Conservation (phyloP, 2,888 invertebrate species). For the Coenonympha glycerion region DNA sequence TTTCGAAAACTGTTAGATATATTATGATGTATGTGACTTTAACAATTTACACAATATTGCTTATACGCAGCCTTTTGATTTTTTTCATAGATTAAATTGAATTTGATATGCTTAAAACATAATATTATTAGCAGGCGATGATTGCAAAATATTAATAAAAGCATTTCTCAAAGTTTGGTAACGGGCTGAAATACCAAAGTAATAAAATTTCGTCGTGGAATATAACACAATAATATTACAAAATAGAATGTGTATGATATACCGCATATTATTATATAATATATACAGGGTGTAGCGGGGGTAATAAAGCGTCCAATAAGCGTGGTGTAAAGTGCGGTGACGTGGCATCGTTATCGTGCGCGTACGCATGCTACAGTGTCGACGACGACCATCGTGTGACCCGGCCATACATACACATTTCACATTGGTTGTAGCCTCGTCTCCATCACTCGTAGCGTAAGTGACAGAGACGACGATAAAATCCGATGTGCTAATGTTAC, state of each 20-base stretch:
- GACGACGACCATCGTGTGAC: conserved; percentile 19
- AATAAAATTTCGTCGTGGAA: conserved; percentile 46
- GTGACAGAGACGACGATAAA: too few relatives aligned
- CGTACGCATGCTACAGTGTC: conserved; percentile 21
- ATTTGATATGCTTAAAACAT: too few relatives aligned
- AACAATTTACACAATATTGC: too few relatives aligned
- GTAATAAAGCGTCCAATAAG: conserved; percentile 44
- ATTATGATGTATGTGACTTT: too few relatives aligned
- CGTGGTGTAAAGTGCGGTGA: conserved; percentile 44
- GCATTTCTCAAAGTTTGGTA: neutral
- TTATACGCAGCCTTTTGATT: too few relatives aligned
- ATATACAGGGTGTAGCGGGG: conserved; percentile 48
- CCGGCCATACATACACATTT: conserved; percentile 16
- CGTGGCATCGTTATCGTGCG: conserved; percentile 32
- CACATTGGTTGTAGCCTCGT: neutral
- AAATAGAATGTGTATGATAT: conserved; percentile 25
- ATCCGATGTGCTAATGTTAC: too few relatives aligned
- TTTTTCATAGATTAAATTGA: too few relatives aligned
- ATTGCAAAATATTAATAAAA: too few relatives aligned
- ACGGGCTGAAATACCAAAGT: conserved; percentile 39
- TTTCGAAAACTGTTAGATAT: too few relatives aligned
- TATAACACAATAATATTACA: conserved; percentile 29
- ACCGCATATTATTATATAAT: conserved; percentile 41
- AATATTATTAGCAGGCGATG: too few relatives aligned
- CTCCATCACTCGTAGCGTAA: too few relatives aligned